Conservation (phyloP, 30 jellyfish, hydroid and myxozoan species). For the Aurelia sp. region DNA sequence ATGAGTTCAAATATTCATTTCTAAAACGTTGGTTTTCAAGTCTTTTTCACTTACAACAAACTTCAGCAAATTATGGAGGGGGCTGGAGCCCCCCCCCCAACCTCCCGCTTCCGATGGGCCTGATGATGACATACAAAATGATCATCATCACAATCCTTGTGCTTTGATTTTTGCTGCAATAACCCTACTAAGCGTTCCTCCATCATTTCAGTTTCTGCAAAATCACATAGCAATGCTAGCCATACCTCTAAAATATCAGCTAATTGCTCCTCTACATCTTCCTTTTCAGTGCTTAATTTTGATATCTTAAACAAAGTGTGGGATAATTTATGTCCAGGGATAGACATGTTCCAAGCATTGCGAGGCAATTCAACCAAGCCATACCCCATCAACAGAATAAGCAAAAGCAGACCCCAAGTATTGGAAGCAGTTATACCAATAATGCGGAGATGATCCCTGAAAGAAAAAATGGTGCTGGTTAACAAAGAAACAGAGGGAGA, state of each 20-base stretch:
- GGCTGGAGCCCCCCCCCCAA: no score
- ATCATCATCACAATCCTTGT: no score
- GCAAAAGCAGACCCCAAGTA: conserved; percentile 97
- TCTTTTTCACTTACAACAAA: no score
- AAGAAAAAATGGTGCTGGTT: neutral
- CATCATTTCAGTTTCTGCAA: no score
- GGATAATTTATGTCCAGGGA: conserved; percentile 81
- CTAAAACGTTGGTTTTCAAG: no score
- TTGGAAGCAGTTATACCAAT: conserved; percentile 99
- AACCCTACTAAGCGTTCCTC: no score
- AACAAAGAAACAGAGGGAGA: no score
- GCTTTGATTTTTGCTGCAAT: no score
- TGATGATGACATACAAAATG: no score
- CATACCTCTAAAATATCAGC: conserved; percentile 74
- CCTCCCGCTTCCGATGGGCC: no score
- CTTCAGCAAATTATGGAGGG: no score
- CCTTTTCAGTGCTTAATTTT: conserved; percentile 96
- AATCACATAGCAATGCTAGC: neutral
- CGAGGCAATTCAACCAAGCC: conserved; percentile 98
- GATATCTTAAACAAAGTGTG: conserved; percentile 89
- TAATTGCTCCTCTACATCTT: conserved; percentile 93
- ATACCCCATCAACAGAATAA: conserved; percentile 94
- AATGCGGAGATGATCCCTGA: conserved; percentile 81
- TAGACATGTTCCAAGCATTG: conserved; percentile 95
- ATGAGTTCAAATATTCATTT: no score